Conservation (phyloP, 2,888 invertebrate genomes). For the Acanthococcus lagerstroemiae region DNA sequence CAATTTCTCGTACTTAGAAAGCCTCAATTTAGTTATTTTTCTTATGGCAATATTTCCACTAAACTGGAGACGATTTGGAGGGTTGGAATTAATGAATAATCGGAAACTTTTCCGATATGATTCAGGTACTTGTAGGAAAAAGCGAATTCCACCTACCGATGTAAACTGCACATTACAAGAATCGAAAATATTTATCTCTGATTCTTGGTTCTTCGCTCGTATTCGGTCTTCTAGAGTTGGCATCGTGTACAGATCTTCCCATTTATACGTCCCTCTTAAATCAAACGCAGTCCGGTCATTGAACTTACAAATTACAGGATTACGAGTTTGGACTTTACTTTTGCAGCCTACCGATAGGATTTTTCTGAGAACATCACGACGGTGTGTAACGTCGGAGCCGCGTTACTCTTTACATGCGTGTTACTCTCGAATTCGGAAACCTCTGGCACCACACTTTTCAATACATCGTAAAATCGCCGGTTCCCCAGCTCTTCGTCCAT, state of each 20-base stretch:
- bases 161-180: slow-evolving; percentile 72
- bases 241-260: slow-evolving; percentile 29
- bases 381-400: neutral
- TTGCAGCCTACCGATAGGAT: slow-evolving; percentile 3
- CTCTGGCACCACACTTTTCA: slow-evolving; percentile 12
- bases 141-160: slow-evolving; percentile 49
- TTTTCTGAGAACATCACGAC: slow-evolving; percentile 6
- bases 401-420: neutral
- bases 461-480: slow-evolving; percentile 51
- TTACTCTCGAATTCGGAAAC: slow-evolving; percentile 1
- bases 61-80: no score
- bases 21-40: no score
- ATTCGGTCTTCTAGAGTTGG: slow-evolving; percentile 21
- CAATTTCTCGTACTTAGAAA: no score
- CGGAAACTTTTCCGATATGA: no score
- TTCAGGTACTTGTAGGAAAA: no score
- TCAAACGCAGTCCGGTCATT: no score
- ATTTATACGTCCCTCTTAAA: slow-evolving; percentile 32
- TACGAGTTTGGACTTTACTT: no score
- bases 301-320: no score
- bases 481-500: slow-evolving; percentile 52
- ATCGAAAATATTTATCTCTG: slow-evolving; percentile 51
- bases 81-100: no score
- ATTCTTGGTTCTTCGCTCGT: slow-evolving; percentile 10
- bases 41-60: no score